phyloP scores from a whole-genome alignment of 2,113 vertebrate genomes.

The Macroglossus sobrinus region DNA sequence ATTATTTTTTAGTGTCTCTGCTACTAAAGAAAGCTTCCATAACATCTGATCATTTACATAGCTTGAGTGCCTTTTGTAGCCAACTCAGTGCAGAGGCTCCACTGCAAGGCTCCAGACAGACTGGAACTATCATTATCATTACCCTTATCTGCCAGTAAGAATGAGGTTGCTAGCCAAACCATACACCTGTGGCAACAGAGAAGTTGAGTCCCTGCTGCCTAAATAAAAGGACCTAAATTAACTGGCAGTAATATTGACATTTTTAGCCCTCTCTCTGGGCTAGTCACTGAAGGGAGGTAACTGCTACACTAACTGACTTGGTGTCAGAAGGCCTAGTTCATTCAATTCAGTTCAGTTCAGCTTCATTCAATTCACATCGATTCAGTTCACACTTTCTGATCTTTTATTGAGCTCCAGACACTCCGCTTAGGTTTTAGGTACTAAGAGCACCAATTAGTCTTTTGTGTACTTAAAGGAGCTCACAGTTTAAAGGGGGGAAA shows the following conservation, averaged over 20 bases:
- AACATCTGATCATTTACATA: background rate
- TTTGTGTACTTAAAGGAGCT: background rate
- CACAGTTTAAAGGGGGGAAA: background rate
- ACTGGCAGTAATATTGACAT: background rate
- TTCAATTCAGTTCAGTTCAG: background rate
- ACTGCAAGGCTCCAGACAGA: constrained; percentile 36
- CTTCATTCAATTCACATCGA: background rate
- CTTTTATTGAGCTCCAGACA: background rate
- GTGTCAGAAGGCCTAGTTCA: background rate
- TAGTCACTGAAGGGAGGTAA: background rate
- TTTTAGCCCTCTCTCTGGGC: background rate
- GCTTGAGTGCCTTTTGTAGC: background rate
- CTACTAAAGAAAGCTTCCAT: constrained; percentile 22
- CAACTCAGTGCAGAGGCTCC: background rate
- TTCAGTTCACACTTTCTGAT: background rate
- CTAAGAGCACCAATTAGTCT: background rate
- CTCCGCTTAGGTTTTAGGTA: background rate
- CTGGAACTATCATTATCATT: background rate
- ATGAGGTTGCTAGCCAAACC: constrained; percentile 37
- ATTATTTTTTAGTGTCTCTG: background rate
- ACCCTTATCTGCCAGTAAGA: background rate
- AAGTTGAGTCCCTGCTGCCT: constrained; percentile 21
- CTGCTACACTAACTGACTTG: background rate
- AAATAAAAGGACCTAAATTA: constrained; percentile 25
- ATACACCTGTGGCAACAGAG: background rate